Percentiles rank a stretch among this genome's conserved stretches.
These are phyloP conservation scores for Blera fallax DNA, from an alignment of 2,888 invertebrate genomes.

Conservation along the genomic window DNA sequence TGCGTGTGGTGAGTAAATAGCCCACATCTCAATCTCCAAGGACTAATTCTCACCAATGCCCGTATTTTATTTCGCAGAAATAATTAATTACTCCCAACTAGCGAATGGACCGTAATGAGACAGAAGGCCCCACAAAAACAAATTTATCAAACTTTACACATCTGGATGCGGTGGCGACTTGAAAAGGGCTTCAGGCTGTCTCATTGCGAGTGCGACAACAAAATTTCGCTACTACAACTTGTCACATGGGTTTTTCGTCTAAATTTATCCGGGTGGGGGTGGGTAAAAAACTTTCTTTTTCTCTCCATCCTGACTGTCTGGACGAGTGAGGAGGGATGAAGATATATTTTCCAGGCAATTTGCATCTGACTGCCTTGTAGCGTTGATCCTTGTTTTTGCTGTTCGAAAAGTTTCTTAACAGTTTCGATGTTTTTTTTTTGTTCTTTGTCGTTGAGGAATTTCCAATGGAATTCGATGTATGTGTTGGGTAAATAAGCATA, in stretches of 20 bases:
- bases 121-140: not conserved
- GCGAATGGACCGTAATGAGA: not conserved
- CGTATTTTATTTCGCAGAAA: slow-evolving; percentile 22
- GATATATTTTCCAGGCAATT: slow-evolving; percentile 25
- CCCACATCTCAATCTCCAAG: slow-evolving; percentile 6
- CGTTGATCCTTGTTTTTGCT: not conserved
- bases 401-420: slow-evolving; percentile 15
- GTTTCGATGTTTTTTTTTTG: slow-evolving; percentile 1
- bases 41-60: not conserved
- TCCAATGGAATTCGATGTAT: slow-evolving; percentile 6
- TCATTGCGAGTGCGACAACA: slow-evolving; percentile 10
- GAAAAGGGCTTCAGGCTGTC: slow-evolving; percentile 9
- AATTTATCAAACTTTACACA: slow-evolving; percentile 12
- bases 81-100: slow-evolving; percentile 27
- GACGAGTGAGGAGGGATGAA: not conserved
- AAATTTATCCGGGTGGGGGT: not conserved
- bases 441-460: slow-evolving; percentile 10
- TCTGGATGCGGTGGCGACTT: slow-evolving; percentile 5
- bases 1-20: not conserved
- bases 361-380: slow-evolving; percentile 15
- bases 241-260: slow-evolving; percentile 14
- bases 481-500: not conserved
- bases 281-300: not conserved
- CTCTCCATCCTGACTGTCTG: not conserved
- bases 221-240: slow-evolving; percentile 9